phyloP scores from a whole-genome alignment of 2,797 vertebrate genomes.

The Sparus aurata region DNA sequence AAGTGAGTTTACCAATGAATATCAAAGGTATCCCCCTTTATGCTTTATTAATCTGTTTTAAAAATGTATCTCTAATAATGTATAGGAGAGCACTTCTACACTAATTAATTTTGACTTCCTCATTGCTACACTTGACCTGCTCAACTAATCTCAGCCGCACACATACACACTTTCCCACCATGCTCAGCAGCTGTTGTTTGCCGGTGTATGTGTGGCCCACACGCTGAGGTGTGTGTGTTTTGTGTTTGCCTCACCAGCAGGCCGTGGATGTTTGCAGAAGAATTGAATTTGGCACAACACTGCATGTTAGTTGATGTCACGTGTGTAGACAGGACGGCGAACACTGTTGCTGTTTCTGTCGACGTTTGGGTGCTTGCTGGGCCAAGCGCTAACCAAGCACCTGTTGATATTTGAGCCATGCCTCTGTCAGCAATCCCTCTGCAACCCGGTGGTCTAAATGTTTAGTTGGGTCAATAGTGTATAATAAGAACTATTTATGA shows the following conservation, averaged over 20 bases:
- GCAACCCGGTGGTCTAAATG: background rate
- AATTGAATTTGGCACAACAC: constrained; percentile 39
- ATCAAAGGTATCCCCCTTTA: background rate
- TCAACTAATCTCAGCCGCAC: constrained; percentile 1
- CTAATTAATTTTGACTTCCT: constrained; percentile 17
- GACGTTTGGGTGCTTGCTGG: constrained; percentile 31
- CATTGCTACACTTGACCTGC: constrained; percentile 9
- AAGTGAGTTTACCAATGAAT: background rate
- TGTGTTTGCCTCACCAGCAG: constrained; percentile 25
- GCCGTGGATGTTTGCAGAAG: constrained; percentile 58
- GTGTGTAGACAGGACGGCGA: constrained; percentile 7
- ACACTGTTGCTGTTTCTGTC: constrained; percentile 44
- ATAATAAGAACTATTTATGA: background rate
- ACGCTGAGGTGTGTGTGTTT: constrained; percentile 12
- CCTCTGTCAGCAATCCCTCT: constrained; percentile 4
- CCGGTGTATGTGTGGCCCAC: constrained; percentile 5
- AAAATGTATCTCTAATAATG: fast-evolving
- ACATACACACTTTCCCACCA: background rate
- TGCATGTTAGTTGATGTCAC: constrained; percentile 29
- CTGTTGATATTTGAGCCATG: constrained; percentile 58
- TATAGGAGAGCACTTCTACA: background rate
- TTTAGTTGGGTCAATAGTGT: background rate
- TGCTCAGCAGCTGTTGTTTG: constrained; percentile 48
- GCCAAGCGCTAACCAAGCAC: constrained; percentile 41
- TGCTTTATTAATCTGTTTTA: background rate